phyloP scores from a whole-genome alignment of 2,797 vertebrate genomes.

The Takifugu ocellatus region DNA sequence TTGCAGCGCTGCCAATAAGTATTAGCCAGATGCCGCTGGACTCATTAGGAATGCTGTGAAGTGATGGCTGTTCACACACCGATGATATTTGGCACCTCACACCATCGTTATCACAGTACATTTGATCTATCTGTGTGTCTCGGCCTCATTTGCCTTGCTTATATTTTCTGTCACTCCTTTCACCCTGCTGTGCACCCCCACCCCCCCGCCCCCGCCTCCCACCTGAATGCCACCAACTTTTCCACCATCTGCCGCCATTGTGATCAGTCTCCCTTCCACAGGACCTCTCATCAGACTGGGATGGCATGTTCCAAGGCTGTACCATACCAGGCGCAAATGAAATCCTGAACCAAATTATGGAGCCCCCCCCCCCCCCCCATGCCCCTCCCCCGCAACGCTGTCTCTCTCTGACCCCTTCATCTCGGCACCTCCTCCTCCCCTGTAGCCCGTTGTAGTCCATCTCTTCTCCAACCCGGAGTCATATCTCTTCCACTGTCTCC shows the following conservation, averaged over 20 bases:
- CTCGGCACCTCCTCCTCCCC: slow-evolving; percentile 28
- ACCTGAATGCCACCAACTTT: slow-evolving; percentile 47
- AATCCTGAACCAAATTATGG: slow-evolving; percentile 74
- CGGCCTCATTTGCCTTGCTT: slow-evolving; percentile 69
- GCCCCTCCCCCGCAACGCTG: slow-evolving; percentile 2
- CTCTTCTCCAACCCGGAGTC: slow-evolving; percentile 56
- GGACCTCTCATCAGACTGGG: slow-evolving; percentile 74
- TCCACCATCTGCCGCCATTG: slow-evolving; percentile 94
- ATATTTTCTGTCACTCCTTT: slow-evolving; percentile 38
- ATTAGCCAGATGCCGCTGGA: slow-evolving; percentile 51
- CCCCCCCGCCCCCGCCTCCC: slow-evolving; percentile 56
- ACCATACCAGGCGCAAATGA: slow-evolving; percentile 78
- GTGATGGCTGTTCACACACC: slow-evolving; percentile 60
- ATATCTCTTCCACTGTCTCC: slow-evolving; percentile 63
- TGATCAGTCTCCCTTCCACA: slow-evolving; percentile 84
- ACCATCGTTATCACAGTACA: slow-evolving; percentile 79
- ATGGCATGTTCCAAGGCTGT: slow-evolving; percentile 92
- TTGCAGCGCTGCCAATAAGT: slow-evolving; percentile 63
- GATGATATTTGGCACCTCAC: slow-evolving; percentile 60
- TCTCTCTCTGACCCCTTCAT: slow-evolving; percentile 28
- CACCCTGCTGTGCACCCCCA: slow-evolving; percentile 34
- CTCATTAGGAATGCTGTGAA: slow-evolving; percentile 67
- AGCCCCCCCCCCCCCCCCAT: slow-evolving; percentile 26
- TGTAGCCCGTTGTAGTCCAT: slow-evolving; percentile 39
- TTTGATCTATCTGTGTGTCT: slow-evolving; percentile 62